Conservation (phyloP, 1,140 invertebrate genomes). For the Berghia stephanieae region DNA sequence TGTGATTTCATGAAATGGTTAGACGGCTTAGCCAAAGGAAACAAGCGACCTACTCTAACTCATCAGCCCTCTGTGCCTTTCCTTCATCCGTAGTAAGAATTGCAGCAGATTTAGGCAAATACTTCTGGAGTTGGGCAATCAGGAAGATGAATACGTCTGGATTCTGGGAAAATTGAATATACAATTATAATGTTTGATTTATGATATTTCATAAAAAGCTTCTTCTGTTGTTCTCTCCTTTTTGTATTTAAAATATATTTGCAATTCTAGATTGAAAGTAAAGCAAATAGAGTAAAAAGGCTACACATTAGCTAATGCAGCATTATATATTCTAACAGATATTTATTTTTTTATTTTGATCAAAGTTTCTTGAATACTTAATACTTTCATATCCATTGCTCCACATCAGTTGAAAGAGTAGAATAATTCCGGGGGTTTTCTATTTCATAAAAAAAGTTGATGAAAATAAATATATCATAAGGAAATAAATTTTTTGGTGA, state of each 20-base stretch:
- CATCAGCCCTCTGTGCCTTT: conserved; percentile 52
- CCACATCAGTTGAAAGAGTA: too few relatives aligned
- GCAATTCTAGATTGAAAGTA: not conserved
- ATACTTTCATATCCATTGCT: too few relatives aligned
- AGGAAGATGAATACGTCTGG: conserved; percentile 57
- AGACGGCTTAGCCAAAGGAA: too few relatives aligned
- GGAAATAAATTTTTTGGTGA: too few relatives aligned
- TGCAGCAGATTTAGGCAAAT: conserved; percentile 53
- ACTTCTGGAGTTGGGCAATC: conserved; percentile 53
- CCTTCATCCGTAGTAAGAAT: conserved; percentile 50
- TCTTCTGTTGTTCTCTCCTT: not conserved
- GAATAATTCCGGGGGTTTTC: too few relatives aligned
- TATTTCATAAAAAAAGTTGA: too few relatives aligned
- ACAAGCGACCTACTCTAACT: conserved; percentile 57
- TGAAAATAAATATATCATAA: too few relatives aligned
- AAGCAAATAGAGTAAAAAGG: not conserved
- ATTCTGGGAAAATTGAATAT: conserved; percentile 49
- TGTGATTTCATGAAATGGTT: too few relatives aligned
- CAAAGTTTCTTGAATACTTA: too few relatives aligned
- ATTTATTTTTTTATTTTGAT: too few relatives aligned
- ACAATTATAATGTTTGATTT: not conserved
- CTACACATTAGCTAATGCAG: too few relatives aligned
- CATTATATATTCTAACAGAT: too few relatives aligned
- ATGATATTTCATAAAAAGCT: not conserved
- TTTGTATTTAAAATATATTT: not conserved